phyloP scores from a whole-genome alignment of 1,140 invertebrate species.

The Elymnias hypermnestra region DNA sequence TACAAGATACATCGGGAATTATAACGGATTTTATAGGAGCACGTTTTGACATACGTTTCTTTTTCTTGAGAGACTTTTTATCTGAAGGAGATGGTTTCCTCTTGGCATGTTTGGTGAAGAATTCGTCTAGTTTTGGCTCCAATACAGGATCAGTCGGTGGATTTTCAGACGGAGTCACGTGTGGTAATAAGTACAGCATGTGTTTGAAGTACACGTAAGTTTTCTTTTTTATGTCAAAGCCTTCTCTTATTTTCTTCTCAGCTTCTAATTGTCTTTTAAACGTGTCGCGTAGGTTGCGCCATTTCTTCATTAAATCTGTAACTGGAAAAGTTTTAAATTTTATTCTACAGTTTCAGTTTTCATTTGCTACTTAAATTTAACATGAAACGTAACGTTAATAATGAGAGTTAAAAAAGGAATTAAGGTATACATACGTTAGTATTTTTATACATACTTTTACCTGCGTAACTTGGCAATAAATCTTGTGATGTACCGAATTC shows the following conservation, averaged over 20 bases:
- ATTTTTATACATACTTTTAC: no score
- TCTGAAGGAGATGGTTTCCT: not conserved
- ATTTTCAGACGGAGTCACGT: constrained; percentile 14
- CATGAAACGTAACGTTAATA: no score
- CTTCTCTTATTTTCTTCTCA: constrained; percentile 29
- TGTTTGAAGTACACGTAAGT: constrained; percentile 43
- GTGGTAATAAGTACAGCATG: constrained; percentile 36
- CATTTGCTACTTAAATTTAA: no score
- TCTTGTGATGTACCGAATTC: no score
- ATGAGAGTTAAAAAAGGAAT: no score
- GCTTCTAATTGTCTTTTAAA: constrained; percentile 34
- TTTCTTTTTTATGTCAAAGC: constrained; percentile 27
- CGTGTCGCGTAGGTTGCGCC: constrained; percentile 43
- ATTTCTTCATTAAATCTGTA: constrained; percentile 35
- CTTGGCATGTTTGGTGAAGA: constrained; percentile 15
- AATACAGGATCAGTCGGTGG: constrained; percentile 5
- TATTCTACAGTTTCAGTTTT: no score
- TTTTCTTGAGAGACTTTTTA: constrained; percentile 1
- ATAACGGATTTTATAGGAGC: not conserved
- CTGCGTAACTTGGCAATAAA: no score
- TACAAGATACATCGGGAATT: not conserved
- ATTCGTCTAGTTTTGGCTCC: constrained; percentile 21
- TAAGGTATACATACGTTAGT: no score
- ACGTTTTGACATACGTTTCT: not conserved
- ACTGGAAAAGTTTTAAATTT: no score